Evolutionary conservation across 2,113 vertebrate genomes (phyloP), one percentile per base, ranked within the genome.

Genomic region (Myrmecophaga tridactyla): DNA sequence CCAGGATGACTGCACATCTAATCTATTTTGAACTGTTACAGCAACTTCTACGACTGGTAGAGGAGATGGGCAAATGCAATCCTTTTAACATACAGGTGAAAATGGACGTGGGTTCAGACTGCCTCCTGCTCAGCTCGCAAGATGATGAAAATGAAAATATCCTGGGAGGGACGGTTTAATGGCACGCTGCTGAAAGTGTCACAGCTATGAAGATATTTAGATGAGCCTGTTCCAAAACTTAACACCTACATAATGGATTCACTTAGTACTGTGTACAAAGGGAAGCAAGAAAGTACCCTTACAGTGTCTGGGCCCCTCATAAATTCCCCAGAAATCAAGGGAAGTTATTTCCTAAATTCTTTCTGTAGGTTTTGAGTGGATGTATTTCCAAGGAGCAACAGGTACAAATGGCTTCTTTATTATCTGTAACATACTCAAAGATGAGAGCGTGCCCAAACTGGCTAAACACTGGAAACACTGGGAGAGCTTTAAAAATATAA

Each of bases 1-100:
- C 48, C 0, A 51, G 29, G 20, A 39, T 0, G 20, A 41, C 11
- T 41, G 8, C 23, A 11, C 0, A 14, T 2, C 15, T 11, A 7
- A 29, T 23, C 58, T 23, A 2, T 27, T 20, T 29, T 56, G 51
- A 58, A 69, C 3, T 0, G 3, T 46, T 39, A 23, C 3, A 13
- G 10, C 15, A 91, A 7, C n/a, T 31, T 41, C 41, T 34, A 7
- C 4, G 4, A 27, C 53, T 18, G 5, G 13, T 2, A 25, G 56
- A 27, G 3, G 31, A 60, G 27, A 41, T 0, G 7, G 7, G 39
- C 3, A 13, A 29, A 31, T 3, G 2, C 41, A 27, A 63, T 11
- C 51, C 51, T 60, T 62, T n/a, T 5, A 48, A 18, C 13, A 1
- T 6, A 60, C 63, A 3, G 34, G 29, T 18, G 77, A 48, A 36